phyloP scores from a whole-genome alignment of 2,113 vertebrate genomes.

The Climacteris rufus region DNA sequence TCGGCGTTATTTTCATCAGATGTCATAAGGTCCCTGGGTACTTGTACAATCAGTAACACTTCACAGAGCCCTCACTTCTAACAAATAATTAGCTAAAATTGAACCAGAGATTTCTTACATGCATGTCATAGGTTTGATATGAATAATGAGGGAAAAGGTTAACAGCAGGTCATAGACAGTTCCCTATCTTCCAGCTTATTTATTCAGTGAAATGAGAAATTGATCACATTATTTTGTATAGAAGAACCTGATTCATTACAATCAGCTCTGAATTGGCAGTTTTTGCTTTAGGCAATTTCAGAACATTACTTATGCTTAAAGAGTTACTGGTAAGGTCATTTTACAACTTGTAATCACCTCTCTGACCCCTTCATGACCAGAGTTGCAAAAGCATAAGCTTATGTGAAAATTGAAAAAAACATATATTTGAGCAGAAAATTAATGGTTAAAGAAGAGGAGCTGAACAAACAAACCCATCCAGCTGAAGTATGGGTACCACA shows the following conservation, averaged over 20 bases:
- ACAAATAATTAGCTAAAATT: conserved; percentile 90
- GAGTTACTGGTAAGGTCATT: conserved; percentile 88
- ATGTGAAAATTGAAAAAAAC: not conserved
- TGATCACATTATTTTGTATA: conserved; percentile 98
- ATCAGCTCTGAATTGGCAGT: conserved; percentile 96
- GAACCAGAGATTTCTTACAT: conserved; percentile 81
- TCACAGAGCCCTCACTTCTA: conserved; percentile 76
- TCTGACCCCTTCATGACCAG: conserved; percentile 81
- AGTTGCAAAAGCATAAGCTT: conserved; percentile 42
- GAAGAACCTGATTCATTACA: conserved; percentile 97
- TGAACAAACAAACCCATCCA: not conserved
- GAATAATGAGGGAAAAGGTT: conserved; percentile 93
- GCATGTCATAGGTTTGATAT: conserved; percentile 85
- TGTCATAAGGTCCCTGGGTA: conserved; percentile 77
- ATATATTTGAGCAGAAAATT: not conserved
- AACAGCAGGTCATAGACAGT: conserved; percentile 86
- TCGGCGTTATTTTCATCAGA: conserved; percentile 64
- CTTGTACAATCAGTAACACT: conserved; percentile 84
- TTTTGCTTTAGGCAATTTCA: conserved; percentile 85
- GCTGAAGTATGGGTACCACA: not conserved
- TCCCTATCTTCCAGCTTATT: conserved; percentile 93
- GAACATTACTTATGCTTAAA: conserved; percentile 91
- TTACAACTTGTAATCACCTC: conserved; percentile 92
- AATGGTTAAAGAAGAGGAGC: not conserved
- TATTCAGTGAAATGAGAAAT: conserved; percentile 99